Conservation (phyloP, 2,888 invertebrate species). For the Eugnorisma glareosa region DNA sequence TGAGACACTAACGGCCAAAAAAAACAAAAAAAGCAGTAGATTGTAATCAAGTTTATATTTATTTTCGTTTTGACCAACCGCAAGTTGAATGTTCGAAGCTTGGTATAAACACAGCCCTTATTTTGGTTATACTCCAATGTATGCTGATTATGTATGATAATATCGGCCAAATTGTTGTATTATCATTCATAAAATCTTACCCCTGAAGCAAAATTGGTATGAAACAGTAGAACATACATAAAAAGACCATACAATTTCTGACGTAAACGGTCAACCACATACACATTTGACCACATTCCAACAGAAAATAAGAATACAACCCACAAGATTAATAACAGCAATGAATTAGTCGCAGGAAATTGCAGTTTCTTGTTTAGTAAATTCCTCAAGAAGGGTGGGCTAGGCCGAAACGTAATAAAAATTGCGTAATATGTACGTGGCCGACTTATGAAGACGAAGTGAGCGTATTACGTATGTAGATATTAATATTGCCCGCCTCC, state of each 20-base stretch:
- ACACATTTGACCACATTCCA: slow-evolving; percentile 63
- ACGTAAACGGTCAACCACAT: slow-evolving; percentile 46
- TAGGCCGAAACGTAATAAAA: slow-evolving; percentile 76
- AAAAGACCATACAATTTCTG: slow-evolving; percentile 19
- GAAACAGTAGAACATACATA: slow-evolving; percentile 20
- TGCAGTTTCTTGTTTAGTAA: slow-evolving; percentile 85
- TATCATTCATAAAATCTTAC: slow-evolving; percentile 34
- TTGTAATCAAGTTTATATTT: background rate
- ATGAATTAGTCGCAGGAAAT: slow-evolving; percentile 85
- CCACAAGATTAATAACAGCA: slow-evolving; percentile 83
- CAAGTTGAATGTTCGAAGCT: background rate
- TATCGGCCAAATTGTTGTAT: slow-evolving; percentile 9
- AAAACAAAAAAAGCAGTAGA: background rate
- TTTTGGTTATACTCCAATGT: background rate
- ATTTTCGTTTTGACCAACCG: background rate
- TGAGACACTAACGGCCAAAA: background rate
- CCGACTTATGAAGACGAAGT: slow-evolving; percentile 81
- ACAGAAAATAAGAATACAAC: slow-evolving; percentile 77
- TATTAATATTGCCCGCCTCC: slow-evolving; percentile 76
- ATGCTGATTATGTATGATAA: slow-evolving; percentile 3
- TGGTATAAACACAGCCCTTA: background rate
- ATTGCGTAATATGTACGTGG: slow-evolving; percentile 78
- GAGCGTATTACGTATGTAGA: slow-evolving; percentile 80
- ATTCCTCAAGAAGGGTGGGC: slow-evolving; percentile 77
- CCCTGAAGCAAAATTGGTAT: slow-evolving; percentile 4